phyloP scores from a whole-genome alignment of 2,797 vertebrate species.

The Coracias cyanogaster region DNA sequence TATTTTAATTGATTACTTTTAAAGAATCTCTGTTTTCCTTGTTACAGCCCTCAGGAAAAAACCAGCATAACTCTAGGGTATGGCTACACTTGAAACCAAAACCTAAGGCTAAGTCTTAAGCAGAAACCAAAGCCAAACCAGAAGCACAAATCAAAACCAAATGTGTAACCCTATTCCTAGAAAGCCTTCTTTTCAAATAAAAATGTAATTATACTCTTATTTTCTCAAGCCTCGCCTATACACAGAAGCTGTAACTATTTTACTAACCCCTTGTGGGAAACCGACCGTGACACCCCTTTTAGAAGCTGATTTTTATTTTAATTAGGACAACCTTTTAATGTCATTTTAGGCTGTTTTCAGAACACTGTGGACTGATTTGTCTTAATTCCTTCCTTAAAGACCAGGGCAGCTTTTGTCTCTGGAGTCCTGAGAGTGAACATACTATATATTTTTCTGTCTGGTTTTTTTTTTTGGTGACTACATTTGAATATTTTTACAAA shows the following conservation, averaged over 20 bases:
- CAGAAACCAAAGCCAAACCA: conserved; percentile 13
- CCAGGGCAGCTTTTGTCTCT: neutral
- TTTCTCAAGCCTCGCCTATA: neutral
- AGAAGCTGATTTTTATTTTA: conserved; percentile 38
- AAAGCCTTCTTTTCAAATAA: conserved; percentile 26
- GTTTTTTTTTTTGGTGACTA: neutral
- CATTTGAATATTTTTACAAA: conserved; percentile 10
- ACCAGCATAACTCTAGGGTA: neutral
- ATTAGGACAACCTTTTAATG: neutral
- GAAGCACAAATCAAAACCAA: conserved; percentile 45
- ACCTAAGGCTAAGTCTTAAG: neutral
- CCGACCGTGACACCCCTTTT: too few relatives aligned
- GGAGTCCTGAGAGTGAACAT: neutral
- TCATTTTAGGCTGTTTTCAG: neutral
- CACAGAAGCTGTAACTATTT: neutral
- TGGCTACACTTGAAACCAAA: conserved; percentile 4
- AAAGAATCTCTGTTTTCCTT: neutral
- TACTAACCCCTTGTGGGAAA: neutral
- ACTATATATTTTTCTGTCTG: neutral
- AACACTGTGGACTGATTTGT: conserved; percentile 15
- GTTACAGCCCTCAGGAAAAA: neutral
- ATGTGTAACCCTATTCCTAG: conserved; percentile 46
- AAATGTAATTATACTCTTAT: neutral
- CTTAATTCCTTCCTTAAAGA: conserved; percentile 23
- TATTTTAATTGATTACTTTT: neutral